Evolutionary conservation across 2,888 invertebrate genomes (phyloP).

Genomic region (Drosophila greeni): DNA sequence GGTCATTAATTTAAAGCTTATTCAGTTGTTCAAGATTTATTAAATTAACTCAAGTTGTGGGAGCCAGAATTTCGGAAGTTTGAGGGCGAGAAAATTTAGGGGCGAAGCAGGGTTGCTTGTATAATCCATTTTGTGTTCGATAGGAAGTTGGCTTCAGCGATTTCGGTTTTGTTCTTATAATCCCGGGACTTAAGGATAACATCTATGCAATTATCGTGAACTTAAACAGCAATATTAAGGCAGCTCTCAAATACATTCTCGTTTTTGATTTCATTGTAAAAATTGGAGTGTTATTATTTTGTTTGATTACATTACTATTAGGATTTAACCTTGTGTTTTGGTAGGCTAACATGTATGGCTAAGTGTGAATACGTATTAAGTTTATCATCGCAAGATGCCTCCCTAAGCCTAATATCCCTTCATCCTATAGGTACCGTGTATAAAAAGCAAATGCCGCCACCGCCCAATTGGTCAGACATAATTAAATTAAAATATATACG

Average conservation of each 20-base stretch:
- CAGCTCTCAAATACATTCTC: background rate
- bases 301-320: background rate
- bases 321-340: background rate
- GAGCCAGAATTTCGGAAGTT: constrained; percentile 35
- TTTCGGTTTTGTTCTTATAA: constrained; percentile 27
- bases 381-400: too few relatives aligned
- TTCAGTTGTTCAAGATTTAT: too few relatives aligned
- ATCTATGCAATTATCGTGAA: background rate
- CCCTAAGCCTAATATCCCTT: too few relatives aligned
- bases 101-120: background rate
- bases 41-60: too few relatives aligned
- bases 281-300: background rate
- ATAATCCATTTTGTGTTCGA: background rate
- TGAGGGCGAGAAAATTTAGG: constrained; percentile 1
- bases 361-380: too few relatives aligned
- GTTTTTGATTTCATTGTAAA: background rate
- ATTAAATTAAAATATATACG: constrained; percentile 59
- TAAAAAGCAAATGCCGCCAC: background rate
- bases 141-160: constrained; percentile 24
- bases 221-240: background rate
- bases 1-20: too few relatives aligned
- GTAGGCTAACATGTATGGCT: background rate
- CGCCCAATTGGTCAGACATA: constrained; percentile 12
- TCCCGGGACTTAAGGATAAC: constrained; percentile 6
- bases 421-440: too few relatives aligned